phyloP scores from a whole-genome alignment of 92 coral and sea anemone species.

The Epizoanthus scotinus region DNA sequence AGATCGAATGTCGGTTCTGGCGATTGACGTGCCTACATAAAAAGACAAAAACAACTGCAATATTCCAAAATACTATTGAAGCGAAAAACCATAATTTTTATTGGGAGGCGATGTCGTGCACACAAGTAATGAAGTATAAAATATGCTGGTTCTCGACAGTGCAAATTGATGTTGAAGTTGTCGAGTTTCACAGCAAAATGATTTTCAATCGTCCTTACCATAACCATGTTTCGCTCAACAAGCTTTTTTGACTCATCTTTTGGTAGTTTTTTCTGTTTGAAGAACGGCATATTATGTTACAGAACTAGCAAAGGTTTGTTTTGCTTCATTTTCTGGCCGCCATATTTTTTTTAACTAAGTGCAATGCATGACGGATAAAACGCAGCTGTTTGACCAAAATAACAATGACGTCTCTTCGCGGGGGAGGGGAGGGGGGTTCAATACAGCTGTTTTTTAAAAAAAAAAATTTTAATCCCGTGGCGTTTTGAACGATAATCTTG shows the following conservation, averaged over 20 bases:
- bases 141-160: background rate
- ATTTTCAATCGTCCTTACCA: constrained; percentile 60
- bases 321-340: constrained; percentile 13
- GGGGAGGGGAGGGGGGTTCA: no score
- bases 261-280: constrained; percentile 78
- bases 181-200: background rate
- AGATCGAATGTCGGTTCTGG: constrained; percentile 92
- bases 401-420: constrained; percentile 34
- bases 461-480: no score
- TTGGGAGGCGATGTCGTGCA: background rate
- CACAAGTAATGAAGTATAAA: no score
- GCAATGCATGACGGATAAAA: constrained; percentile 27
- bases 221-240: constrained; percentile 78
- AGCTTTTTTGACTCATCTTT: constrained; percentile 86
- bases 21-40: constrained; percentile 85
- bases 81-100: background rate
- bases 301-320: background rate
- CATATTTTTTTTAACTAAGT: background rate
- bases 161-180: background rate
- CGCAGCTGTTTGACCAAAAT: constrained; percentile 7
- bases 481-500: no score
- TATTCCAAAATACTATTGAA: no score
- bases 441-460: no score
- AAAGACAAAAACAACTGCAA: background rate
- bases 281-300: constrained; percentile 74